These are phyloP conservation scores for Scaptomyza tumidula DNA, from an alignment of 2,888 invertebrate species.

Conservation along the genomic window DNA sequence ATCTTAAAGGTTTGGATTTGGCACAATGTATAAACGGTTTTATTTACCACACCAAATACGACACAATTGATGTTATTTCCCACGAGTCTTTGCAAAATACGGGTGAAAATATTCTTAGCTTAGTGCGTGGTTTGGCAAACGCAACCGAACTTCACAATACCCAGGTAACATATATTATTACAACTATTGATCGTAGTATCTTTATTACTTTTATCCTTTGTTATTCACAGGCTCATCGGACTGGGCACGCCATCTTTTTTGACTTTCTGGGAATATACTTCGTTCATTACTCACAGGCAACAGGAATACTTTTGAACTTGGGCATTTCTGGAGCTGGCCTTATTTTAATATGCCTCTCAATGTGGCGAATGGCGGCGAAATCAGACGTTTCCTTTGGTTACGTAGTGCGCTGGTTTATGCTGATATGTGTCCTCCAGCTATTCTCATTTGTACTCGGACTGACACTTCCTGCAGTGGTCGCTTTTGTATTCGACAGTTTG, in stretches of 20 bases:
- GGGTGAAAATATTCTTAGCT: constrained; percentile 89
- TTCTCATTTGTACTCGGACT: constrained; percentile 78
- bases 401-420: constrained; percentile 56
- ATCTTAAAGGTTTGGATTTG: constrained; percentile 88
- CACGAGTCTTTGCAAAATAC: constrained; percentile 89
- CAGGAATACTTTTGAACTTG: constrained; percentile 82
- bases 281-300: constrained; percentile 86
- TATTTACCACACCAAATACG: constrained; percentile 89
- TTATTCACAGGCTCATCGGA: constrained; percentile 81
- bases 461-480: constrained; percentile 77
- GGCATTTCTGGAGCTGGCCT: constrained; percentile 81
- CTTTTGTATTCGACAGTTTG: constrained; percentile 81
- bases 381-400: constrained; percentile 60
- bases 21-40: constrained; percentile 90
- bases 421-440: constrained; percentile 50
- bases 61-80: constrained; percentile 86
- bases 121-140: constrained; percentile 85
- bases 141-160: constrained; percentile 78
- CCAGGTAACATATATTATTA: constrained; percentile 45
- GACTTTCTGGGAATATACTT: constrained; percentile 89
- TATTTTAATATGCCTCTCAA: constrained; percentile 65
- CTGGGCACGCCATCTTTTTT: constrained; percentile 87
- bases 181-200: not conserved
- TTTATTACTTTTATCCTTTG: not conserved
- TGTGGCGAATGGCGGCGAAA: constrained; percentile 71